Conservation (phyloP, 2,113 vertebrate genomes). For the Gila orcuttii region DNA sequence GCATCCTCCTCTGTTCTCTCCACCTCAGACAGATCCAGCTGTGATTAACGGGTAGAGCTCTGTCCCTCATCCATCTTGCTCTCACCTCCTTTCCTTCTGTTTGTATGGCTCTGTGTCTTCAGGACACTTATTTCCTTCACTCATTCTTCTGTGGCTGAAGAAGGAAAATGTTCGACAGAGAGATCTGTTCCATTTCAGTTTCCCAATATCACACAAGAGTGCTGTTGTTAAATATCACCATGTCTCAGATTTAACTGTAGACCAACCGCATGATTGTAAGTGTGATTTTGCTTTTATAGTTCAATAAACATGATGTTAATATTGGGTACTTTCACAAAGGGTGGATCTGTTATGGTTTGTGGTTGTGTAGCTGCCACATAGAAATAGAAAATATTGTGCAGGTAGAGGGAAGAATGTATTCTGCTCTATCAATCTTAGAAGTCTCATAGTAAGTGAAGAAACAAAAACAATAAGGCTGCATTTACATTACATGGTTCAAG, state of each 20-base stretch:
- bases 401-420: background rate
- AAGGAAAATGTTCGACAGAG: background rate
- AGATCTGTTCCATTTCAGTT: background rate
- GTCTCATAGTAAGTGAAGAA: background rate
- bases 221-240: background rate
- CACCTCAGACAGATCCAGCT: constrained; percentile 10
- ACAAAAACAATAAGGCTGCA: background rate
- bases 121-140: background rate
- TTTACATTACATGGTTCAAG: no score
- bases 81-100: constrained; percentile 39
- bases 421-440: background rate
- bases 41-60: constrained; percentile 58
- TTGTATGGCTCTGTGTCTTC: constrained; percentile 46
- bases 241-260: background rate
- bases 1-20: constrained; percentile 14
- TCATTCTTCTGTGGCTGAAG: background rate
- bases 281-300: background rate
- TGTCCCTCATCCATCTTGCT: constrained; percentile 60
- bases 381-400: background rate
- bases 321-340: constrained; percentile 2
- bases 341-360: background rate
- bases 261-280: background rate
- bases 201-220: background rate
- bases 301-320: background rate
- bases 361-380: background rate